These are phyloP conservation scores for Drosophila simulans DNA, from an alignment of 1,140 invertebrate species.

Conservation along the genomic window DNA sequence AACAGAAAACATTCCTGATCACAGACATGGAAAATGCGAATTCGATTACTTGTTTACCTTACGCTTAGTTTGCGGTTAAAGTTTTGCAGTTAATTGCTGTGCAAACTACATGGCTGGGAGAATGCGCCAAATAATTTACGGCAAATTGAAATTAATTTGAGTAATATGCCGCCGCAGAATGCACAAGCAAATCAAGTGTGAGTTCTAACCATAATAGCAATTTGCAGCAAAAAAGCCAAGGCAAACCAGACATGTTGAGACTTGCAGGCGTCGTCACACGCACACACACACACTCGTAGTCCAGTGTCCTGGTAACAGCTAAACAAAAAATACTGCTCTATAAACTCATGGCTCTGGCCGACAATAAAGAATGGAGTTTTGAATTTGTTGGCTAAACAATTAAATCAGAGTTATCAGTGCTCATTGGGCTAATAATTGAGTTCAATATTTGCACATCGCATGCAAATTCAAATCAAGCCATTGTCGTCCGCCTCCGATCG, in stretches of 20 bases:
- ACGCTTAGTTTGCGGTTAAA: conserved; percentile 47
- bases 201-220: conserved; percentile 29
- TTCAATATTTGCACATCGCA: conserved; percentile 48
- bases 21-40: conserved; percentile 25
- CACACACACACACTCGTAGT: background rate
- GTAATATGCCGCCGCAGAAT: conserved; percentile 8
- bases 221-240: conserved; percentile 7
- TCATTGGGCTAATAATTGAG: conserved; percentile 45
- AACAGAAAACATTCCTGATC: conserved; percentile 12
- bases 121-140: conserved; percentile 40
- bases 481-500: conserved; percentile 13
- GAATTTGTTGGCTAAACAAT: conserved; percentile 25
- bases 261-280: conserved; percentile 18
- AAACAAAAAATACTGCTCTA: conserved; percentile 21
- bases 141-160: conserved; percentile 47
- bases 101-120: conserved; percentile 41
- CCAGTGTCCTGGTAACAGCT: conserved; percentile 30
- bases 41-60: conserved; percentile 46
- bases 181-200: conserved; percentile 21
- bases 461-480: conserved; percentile 31
- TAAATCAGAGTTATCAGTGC: conserved; percentile 39
- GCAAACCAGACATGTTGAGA: conserved; percentile 7
- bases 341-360: background rate
- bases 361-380: conserved; percentile 8
- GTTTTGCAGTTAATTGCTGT: conserved; percentile 64